Percentiles rank a stretch among this genome's conserved stretches.
These are phyloP conservation scores for Trochalopteron elliotii DNA, from an alignment of 2,113 vertebrate species.

Conservation along the genomic window DNA sequence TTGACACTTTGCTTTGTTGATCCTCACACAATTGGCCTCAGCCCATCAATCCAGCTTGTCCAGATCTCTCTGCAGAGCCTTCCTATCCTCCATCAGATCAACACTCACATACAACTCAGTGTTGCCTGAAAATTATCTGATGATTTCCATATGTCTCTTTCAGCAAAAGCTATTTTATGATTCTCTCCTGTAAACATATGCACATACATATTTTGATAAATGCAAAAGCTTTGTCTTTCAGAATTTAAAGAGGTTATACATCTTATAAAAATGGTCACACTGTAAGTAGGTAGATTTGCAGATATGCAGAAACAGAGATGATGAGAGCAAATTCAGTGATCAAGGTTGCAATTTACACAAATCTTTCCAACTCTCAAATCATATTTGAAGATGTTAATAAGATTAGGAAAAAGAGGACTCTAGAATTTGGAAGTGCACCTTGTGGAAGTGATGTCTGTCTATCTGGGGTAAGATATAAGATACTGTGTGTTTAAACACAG, in stretches of 20 bases:
- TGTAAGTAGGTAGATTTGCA: background rate
- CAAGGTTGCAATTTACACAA: background rate
- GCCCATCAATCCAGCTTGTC: background rate
- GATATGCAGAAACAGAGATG: background rate
- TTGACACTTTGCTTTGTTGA: background rate
- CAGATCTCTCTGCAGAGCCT: background rate
- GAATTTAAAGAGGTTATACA: background rate
- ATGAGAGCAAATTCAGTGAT: background rate
- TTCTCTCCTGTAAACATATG: background rate
- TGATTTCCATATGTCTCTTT: background rate
- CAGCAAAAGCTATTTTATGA: background rate
- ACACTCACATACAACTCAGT: background rate
- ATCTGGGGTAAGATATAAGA: background rate
- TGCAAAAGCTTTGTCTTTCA: background rate
- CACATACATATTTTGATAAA: background rate
- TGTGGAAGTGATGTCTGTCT: background rate
- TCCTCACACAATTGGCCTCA: background rate
- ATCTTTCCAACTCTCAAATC: background rate
- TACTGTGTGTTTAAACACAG: background rate
- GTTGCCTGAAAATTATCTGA: background rate
- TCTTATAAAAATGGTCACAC: background rate
- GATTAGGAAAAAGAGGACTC: background rate
- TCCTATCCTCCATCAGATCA: background rate
- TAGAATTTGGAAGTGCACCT: background rate
- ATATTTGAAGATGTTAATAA: background rate